Percentiles rank a stretch among this genome's conserved stretches.
Evolutionary conservation across 1,140 invertebrate species (phyloP).

Genomic region (Cyclargus thomasi): DNA sequence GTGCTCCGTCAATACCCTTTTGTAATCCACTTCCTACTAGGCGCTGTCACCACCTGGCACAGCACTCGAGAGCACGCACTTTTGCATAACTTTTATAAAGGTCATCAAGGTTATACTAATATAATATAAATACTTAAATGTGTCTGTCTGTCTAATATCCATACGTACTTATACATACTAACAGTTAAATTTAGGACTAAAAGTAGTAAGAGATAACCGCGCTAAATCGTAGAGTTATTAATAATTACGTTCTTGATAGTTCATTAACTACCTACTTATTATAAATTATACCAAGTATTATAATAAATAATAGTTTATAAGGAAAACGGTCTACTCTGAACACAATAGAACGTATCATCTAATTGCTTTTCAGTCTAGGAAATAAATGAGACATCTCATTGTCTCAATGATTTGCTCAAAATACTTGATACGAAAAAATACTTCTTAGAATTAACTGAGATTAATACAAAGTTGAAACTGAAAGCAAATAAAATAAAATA

Average conservation of each 20-base stretch:
- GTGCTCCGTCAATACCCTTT: background rate
- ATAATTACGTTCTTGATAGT: background rate
- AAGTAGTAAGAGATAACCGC: too few species aligned
- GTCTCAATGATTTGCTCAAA: background rate
- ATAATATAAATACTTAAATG: too few species aligned
- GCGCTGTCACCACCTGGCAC: background rate
- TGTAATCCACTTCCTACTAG: background rate
- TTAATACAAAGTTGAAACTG: background rate
- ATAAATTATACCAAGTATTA: background rate
- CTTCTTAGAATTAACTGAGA: background rate
- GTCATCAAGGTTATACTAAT: background rate
- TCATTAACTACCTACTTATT: background rate
- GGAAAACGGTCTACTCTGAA: background rate
- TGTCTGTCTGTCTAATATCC: too few species aligned
- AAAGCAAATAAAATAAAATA: background rate
- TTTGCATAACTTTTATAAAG: background rate
- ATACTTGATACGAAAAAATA: background rate
- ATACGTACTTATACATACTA: too few species aligned
- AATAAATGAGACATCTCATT: background rate
- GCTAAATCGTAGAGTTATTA: too few species aligned
- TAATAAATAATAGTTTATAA: background rate
- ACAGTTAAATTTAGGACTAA: too few species aligned
- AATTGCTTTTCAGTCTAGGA: conserved; percentile 6
- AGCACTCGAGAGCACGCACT: background rate
- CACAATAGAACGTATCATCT: background rate